phyloP scores from a whole-genome alignment of 2,797 vertebrate genomes.

The Sebastes melanostomus region DNA sequence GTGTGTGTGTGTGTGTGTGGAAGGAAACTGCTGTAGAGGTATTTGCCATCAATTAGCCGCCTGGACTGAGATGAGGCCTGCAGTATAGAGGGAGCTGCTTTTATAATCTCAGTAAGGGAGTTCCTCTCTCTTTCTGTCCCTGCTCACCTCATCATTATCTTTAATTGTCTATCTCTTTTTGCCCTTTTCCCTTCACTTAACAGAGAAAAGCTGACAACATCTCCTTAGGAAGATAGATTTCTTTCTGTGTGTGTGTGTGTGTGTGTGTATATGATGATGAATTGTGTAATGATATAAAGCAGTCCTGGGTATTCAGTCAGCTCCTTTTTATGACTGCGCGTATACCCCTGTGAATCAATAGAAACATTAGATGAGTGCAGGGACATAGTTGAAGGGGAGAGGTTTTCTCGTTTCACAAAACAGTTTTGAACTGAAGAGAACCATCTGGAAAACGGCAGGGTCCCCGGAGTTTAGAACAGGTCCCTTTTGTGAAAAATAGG shows the following conservation, averaged over 20 bases:
- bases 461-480: constrained; percentile 77
- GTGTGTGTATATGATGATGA: constrained; percentile 56
- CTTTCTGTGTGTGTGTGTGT: background rate
- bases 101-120: constrained; percentile 61
- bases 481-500: constrained; percentile 83
- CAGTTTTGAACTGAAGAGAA: constrained; percentile 75
- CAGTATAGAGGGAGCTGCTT: constrained; percentile 67
- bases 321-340: constrained; percentile 64
- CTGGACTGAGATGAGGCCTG: constrained; percentile 71
- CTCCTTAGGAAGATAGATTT: constrained; percentile 35
- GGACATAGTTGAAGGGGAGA: constrained; percentile 62
- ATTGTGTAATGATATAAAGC: constrained; percentile 76
- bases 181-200: constrained; percentile 48
- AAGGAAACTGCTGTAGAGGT: constrained; percentile 77
- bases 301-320: constrained; percentile 70
- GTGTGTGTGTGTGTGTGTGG: constrained; percentile 37
- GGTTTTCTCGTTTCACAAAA: constrained; percentile 73
- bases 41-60: constrained; percentile 84
- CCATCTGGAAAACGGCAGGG: constrained; percentile 84
- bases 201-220: constrained; percentile 55
- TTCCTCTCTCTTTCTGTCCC: constrained; percentile 57
- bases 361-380: constrained; percentile 73
- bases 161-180: constrained; percentile 58
- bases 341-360: constrained; percentile 72
- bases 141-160: constrained; percentile 61